A percentile compares a stretch with the other conserved stretches of the same genome.
phyloP scores from a whole-genome alignment of 2,888 invertebrate species.

The Drosophila sordidula region DNA sequence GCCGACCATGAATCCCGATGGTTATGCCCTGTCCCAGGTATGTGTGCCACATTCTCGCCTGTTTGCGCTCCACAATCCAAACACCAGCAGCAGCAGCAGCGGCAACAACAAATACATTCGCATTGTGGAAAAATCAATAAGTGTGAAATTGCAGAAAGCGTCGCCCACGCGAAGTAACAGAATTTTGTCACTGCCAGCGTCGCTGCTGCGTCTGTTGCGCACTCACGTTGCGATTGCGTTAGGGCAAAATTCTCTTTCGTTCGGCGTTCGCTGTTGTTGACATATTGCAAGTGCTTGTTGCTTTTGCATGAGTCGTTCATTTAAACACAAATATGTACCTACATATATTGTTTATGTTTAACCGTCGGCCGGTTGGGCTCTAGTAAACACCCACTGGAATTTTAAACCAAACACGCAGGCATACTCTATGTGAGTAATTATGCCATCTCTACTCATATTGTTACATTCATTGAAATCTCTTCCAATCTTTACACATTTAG shows the following conservation, averaged over 20 bases:
- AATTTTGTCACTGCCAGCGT: constrained; percentile 18
- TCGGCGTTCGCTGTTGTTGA: constrained; percentile 37
- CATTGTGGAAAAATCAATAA: constrained; percentile 62
- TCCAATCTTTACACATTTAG: background rate
- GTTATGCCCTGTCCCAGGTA: constrained; percentile 93
- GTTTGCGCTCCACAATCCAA: constrained; percentile 11
- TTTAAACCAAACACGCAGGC: background rate
- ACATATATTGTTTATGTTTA: constrained; percentile 14
- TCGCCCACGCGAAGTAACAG: constrained; percentile 12
- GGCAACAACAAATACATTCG: background rate
- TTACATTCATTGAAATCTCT: constrained; percentile 9
- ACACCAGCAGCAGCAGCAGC: too few relatives aligned
- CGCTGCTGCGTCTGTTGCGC: constrained; percentile 33
- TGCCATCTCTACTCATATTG: constrained; percentile 24
- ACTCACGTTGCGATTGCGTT: constrained; percentile 53
- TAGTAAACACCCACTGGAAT: constrained; percentile 20
- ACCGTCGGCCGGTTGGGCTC: constrained; percentile 33
- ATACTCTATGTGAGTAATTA: background rate
- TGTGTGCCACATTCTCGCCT: constrained; percentile 55
- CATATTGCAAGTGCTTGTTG: constrained; percentile 47
- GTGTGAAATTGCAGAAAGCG: constrained; percentile 17
- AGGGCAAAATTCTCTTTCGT: constrained; percentile 33
- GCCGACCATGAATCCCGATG: constrained; percentile 99
- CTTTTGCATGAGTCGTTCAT: constrained; percentile 4
- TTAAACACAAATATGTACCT: background rate